Evolutionary conservation across 1,140 invertebrate species (phyloP).

Genomic region (Drosophila bifasciata): DNA sequence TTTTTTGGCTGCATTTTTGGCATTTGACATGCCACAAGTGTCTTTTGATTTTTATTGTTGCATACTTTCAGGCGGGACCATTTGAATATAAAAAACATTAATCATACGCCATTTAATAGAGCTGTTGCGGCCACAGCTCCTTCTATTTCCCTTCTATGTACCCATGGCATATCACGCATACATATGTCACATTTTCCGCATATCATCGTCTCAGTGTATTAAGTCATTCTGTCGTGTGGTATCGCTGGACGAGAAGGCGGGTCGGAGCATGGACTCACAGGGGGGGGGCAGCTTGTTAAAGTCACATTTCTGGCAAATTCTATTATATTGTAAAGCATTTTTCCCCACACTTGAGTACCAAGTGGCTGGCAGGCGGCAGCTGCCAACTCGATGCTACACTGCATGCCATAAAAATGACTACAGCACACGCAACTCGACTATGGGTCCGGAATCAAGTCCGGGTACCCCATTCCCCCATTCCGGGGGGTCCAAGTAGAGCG

Average conservation of each 20-base stretch:
- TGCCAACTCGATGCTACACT: conserved; percentile 50
- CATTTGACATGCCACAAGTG: conserved; percentile 65
- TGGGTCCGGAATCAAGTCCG: background rate
- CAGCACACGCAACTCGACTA: conserved; percentile 63
- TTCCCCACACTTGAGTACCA: conserved; percentile 41
- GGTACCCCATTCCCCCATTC: conserved; percentile 6
- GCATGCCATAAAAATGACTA: conserved; percentile 72
- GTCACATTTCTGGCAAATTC: conserved; percentile 55
- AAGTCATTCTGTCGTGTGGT: conserved; percentile 44
- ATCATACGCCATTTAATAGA: conserved; percentile 70
- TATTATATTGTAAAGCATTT: conserved; percentile 53
- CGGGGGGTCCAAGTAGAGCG: conserved; percentile 41
- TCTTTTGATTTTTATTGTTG: conserved; percentile 46
- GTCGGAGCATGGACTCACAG: conserved; percentile 6
- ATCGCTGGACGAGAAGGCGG: no score
- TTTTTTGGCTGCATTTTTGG: conserved; percentile 23
- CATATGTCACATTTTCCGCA: conserved; percentile 63
- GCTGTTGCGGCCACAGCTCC: conserved; percentile 42
- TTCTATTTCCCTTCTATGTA: conserved; percentile 2
- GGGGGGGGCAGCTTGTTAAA: conserved; percentile 58
- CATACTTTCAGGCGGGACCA: conserved; percentile 65
- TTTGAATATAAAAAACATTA: conserved; percentile 62
- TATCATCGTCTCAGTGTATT: conserved; percentile 47
- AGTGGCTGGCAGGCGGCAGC: conserved; percentile 56
- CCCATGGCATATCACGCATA: conserved; percentile 56